A percentile compares a stretch with the other conserved stretches of the same genome.
These are phyloP conservation scores for Acanthurus tractus DNA, from an alignment of 2,797 vertebrate species.

Conservation along the genomic window DNA sequence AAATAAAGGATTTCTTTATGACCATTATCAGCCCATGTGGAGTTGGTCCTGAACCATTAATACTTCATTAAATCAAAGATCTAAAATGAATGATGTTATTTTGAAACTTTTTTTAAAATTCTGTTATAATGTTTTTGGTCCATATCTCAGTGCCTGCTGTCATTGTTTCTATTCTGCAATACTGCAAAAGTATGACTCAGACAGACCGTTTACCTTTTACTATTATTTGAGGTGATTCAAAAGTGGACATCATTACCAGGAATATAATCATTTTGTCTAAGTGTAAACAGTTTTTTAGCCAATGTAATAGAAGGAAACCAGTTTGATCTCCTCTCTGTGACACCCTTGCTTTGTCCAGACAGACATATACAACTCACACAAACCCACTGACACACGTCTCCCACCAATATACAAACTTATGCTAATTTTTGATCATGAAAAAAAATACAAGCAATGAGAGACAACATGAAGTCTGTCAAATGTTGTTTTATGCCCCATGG, in stretches of 20 bases:
- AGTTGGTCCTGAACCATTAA: not conserved
- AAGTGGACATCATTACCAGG: conserved; percentile 13
- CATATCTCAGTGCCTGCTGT: not conserved
- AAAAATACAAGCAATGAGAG: conserved; percentile 2
- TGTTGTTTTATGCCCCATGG: conserved; percentile 61
- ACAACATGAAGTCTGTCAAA: conserved; percentile 71
- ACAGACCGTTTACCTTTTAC: not conserved
- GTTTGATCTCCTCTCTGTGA: conserved; percentile 79
- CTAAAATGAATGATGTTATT: not conserved
- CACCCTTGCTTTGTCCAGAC: conserved; percentile 28
- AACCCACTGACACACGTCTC: not conserved
- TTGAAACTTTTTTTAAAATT: not conserved
- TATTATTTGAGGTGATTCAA: not conserved
- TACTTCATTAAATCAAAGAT: not conserved
- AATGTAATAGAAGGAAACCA: conserved; percentile 69
- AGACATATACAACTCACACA: conserved; percentile 9
- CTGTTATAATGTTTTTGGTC: not conserved
- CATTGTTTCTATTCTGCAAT: not conserved
- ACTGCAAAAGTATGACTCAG: conserved; percentile 3
- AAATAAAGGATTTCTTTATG: not conserved
- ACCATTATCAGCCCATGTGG: not conserved
- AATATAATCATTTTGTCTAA: not conserved
- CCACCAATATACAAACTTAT: not conserved
- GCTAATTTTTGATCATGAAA: not conserved
- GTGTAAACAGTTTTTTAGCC: conserved; percentile 1